Evolutionary conservation across 2,113 vertebrate genomes (phyloP), one percentile per base, ranked within the genome.

Genomic region (Gobius niger): DNA sequence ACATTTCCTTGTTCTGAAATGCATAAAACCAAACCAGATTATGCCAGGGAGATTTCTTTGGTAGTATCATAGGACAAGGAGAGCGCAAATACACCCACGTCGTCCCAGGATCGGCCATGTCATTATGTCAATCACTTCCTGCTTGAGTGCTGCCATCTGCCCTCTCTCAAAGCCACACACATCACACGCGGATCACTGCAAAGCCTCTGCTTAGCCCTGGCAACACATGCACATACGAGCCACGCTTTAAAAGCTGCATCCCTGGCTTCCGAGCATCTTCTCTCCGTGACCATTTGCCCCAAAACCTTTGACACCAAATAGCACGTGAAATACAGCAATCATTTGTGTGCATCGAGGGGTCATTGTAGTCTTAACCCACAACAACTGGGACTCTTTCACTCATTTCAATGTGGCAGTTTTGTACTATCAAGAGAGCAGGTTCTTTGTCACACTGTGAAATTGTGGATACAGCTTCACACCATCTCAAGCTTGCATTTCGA

Each of bases 101-200:
- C 49, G 71, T 78, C 81, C 79, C 70, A 70, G 7, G 67, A 70
- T 81, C 70, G 77, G 76, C 72, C 80, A 51, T 89, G 86, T 92
- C 88, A 92, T 93, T 92, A 92, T 92, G 90, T 93, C 91, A 90
- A 88, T 92, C 89, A 92, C 91, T 93, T 93, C 91, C 90, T 90
- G 91, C 90, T 87, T 87, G 91, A 92, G 90, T 92, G 90, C 68
- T 80, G 90, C 91, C 92, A 93, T 93, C 91, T 93, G 92, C 91
- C 90, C 85, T 81, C 86, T 89, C 84, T 89, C 91, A 90, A 93
- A 90, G 86, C 87, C 77, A 78, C 81, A 67, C 85, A 78, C 72
- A 46, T 24, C 51, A 11, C 74, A 79, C 78, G 74, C 75, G 76
- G 81, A 90, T 90, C 81, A 79, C 79, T 81, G 82, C 78, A 86